Percentiles rank a stretch among this genome's conserved stretches.
Conservation (phyloP, 2,797 vertebrate genomes). For the Morelia viridis region DNA sequence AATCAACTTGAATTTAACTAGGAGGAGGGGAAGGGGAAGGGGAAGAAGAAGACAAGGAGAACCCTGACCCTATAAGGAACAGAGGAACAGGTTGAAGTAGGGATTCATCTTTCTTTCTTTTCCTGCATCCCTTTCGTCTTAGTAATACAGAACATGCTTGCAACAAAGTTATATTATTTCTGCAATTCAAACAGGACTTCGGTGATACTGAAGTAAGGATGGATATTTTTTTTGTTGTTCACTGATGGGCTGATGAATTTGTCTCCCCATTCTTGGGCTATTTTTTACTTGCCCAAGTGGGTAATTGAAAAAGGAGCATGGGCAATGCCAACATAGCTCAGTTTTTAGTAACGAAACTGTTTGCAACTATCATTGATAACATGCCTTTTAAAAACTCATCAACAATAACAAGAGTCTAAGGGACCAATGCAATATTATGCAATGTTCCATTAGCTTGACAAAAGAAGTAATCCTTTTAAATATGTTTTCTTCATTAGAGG, state of each 20-base stretch:
- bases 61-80: slow-evolving; percentile 42
- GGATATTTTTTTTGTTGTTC: not conserved
- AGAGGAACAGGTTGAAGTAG: slow-evolving; percentile 18
- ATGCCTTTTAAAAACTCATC: not conserved
- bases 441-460: not conserved
- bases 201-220: not conserved
- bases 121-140: not conserved
- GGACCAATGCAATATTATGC: not conserved
- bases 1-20: slow-evolving; percentile 66
- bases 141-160: not conserved
- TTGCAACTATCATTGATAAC: not conserved
- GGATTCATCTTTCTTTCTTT: not conserved
- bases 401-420: not conserved
- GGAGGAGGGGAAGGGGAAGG: not conserved
- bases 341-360: not conserved
- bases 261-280: too few species aligned
- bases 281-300: not conserved
- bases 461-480: not conserved
- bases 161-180: not conserved
- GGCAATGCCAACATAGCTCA: not conserved
- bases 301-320: not conserved
- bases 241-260: not conserved
- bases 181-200: not conserved
- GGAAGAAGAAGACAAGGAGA: not conserved
- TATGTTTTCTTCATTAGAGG: not conserved